These are phyloP conservation scores for Pharmacophagus antenor DNA, from an alignment of 2,888 invertebrate species.

Conservation along the genomic window DNA sequence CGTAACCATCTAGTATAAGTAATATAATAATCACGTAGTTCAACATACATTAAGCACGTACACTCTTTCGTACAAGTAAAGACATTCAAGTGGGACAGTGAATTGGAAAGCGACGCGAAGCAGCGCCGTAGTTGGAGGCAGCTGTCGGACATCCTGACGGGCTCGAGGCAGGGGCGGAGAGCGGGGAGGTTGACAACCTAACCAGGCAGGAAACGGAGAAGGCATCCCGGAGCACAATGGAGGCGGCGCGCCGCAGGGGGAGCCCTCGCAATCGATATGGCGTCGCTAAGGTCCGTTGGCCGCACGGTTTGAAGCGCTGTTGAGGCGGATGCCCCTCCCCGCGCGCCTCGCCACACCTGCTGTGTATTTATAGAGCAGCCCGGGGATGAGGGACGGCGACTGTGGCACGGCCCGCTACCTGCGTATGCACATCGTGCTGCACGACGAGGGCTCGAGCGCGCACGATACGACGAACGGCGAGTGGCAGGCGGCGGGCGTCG, in stretches of 20 bases:
- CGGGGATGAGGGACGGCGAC: slow-evolving; percentile 73
- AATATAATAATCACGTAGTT: not conserved
- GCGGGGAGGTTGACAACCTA: slow-evolving; percentile 57
- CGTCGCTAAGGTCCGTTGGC: slow-evolving; percentile 81
- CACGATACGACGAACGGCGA: no score
- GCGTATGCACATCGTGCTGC: slow-evolving; percentile 44
- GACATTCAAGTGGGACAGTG: slow-evolving; percentile 18
- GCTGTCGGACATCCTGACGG: slow-evolving; percentile 66
- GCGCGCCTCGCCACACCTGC: slow-evolving; percentile 66
- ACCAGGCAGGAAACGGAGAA: slow-evolving; percentile 76
- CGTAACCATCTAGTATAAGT: not conserved
- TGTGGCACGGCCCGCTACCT: slow-evolving; percentile 54
- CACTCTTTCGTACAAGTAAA: slow-evolving; percentile 5
- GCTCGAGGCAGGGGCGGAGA: slow-evolving; percentile 41
- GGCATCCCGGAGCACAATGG: slow-evolving; percentile 79
- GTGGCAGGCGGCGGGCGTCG: no score
- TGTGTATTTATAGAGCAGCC: slow-evolving; percentile 78
- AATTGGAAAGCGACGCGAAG: slow-evolving; percentile 39
- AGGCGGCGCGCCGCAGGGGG: slow-evolving; percentile 77
- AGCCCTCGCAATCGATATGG: slow-evolving; percentile 81
- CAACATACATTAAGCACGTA: not conserved
- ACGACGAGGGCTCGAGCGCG: slow-evolving; percentile 11
- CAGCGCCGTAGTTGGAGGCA: slow-evolving; percentile 55
- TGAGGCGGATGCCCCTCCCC: slow-evolving; percentile 75
- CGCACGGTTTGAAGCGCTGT: slow-evolving; percentile 77